Evolutionary conservation across 2,797 vertebrate genomes (phyloP), one percentile per base, ranked within the genome.

Genomic region (Rhynchotus rufescens): DNA sequence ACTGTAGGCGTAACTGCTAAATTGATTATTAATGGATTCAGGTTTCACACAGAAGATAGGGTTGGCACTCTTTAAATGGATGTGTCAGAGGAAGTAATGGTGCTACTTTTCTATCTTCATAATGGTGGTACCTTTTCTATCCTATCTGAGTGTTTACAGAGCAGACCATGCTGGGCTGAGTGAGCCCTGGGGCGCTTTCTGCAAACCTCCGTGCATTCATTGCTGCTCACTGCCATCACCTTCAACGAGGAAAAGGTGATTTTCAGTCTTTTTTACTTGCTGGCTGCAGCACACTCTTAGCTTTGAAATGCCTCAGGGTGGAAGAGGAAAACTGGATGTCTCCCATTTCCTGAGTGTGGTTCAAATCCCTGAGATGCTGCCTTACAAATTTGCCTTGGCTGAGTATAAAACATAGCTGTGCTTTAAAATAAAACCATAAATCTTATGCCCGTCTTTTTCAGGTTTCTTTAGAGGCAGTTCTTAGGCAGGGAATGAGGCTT

Each of bases 1-100:
- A 67, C 32, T 15, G 44, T 57, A 68, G 60, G 23, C 21, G 75
- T 77, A 87, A 69, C 30, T 85, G 34, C 32, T 80, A 42, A 85
- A 76, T 85, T 87, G 77, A 86, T 84, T 91, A 86, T 68, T 87
- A 89, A 92, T 80, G 9, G 10, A 86, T 88, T 84, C 68, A 57
- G 22, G 4, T 15, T 13, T 36, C 80, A 90, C 32, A 59, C 65
- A 22, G 42, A 28, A 82, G 36, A n/a, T 26, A 49, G 16, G 26
- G 21, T 66, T 22, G 47, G 44, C 47, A 71, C 4, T 71, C 72
- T 82, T 64, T 65, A 92, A 94, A 82, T 78, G 54, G 15, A 72
- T 12, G 4, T 36, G 57, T 84, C 65, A 75, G 61, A 82, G 61
- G 68, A 65, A 38, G 15, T 25, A 67, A 32, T 20, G 22, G 19